phyloP scores from a whole-genome alignment of 2,888 invertebrate genomes.

The Plagodis dolabraria region DNA sequence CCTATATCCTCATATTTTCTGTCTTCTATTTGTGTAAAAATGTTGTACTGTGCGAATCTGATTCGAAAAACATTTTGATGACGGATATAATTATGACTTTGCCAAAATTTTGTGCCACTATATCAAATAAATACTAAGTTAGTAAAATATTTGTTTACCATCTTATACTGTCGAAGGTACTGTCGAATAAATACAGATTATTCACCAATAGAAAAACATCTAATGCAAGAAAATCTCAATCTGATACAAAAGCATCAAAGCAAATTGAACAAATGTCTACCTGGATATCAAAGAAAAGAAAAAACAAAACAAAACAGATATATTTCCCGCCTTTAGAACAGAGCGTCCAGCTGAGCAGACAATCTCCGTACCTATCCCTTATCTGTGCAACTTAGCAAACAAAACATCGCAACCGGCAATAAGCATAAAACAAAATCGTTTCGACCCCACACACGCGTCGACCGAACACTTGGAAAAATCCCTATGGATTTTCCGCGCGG shows the following conservation, averaged over 20 bases:
- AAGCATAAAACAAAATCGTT: conserved; percentile 85
- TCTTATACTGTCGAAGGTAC: too few species aligned
- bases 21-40: too few species aligned
- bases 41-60: too few species aligned
- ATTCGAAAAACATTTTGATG: too few species aligned
- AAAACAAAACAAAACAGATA: conserved; percentile 42
- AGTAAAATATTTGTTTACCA: too few species aligned
- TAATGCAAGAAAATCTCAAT: not conserved
- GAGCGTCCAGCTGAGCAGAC: conserved; percentile 64
- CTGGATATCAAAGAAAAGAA: conserved; percentile 30
- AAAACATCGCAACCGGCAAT: conserved; percentile 82
- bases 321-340: conserved; percentile 43
- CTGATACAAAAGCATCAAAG: conserved; percentile 24
- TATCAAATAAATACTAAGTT: too few species aligned
- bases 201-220: too few species aligned
- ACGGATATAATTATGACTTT: too few species aligned
- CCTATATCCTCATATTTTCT: too few species aligned
- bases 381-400: conserved; percentile 82
- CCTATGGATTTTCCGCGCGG: conserved; percentile 83
- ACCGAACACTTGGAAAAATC: conserved; percentile 84
- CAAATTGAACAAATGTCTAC: conserved; percentile 41
- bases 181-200: too few species aligned
- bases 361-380: conserved; percentile 72
- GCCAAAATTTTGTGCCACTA: too few species aligned
- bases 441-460: conserved; percentile 82